These are phyloP conservation scores for Drosophila trapezifrons DNA, from an alignment of 1,140 invertebrate genomes.

Conservation along the genomic window DNA sequence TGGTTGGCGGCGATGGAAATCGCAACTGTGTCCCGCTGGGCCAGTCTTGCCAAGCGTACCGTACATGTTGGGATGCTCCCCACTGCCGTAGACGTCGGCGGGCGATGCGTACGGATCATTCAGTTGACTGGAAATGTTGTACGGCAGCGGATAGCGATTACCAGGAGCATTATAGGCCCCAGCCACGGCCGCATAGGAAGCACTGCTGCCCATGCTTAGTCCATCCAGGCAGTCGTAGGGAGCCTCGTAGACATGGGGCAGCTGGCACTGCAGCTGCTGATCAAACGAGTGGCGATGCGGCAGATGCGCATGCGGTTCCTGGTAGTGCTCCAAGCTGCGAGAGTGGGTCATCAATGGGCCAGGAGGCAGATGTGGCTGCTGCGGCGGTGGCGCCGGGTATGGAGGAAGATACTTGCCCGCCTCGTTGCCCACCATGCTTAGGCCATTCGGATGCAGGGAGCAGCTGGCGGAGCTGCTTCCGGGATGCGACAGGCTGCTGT, in stretches of 20 bases:
- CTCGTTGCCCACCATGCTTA: conserved; percentile 45
- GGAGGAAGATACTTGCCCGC: conserved; percentile 50
- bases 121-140: conserved; percentile 80
- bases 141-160: conserved; percentile 81
- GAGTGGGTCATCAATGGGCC: conserved; percentile 73
- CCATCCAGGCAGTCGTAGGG: conserved; percentile 80
- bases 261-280: conserved; percentile 68
- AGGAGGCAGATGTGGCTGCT: conserved; percentile 33
- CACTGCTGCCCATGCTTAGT: conserved; percentile 69
- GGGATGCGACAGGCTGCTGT: conserved; percentile 12
- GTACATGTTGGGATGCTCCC: conserved; percentile 53
- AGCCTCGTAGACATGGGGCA: conserved; percentile 69
- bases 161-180: conserved; percentile 80
- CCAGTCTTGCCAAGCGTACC: conserved; percentile 59
- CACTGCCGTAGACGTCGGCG: conserved; percentile 47
- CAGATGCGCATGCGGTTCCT: conserved; percentile 66
- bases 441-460: conserved; percentile 59
- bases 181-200: conserved; percentile 75
- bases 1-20: conserved; percentile 50
- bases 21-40: conserved; percentile 51
- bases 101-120: conserved; percentile 70
- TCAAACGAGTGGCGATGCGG: conserved; percentile 83
- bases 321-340: conserved; percentile 83
- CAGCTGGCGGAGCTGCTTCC: conserved; percentile 34
- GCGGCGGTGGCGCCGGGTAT: conserved; percentile 43